Base-by-base conservation (phyloP, 2,888 invertebrate species). In the Eupeodes luniger region DNA sequence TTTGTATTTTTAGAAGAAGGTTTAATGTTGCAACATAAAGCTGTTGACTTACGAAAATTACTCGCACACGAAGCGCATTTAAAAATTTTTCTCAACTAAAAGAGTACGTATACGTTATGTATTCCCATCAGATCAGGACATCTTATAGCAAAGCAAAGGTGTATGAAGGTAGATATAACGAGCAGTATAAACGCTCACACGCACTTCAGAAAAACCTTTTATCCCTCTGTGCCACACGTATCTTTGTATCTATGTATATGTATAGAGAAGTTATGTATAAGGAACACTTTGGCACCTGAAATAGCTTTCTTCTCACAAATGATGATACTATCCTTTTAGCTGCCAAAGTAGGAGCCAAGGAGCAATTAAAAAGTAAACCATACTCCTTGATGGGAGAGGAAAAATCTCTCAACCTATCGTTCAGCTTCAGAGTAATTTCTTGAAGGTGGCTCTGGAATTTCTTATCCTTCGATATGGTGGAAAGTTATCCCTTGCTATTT, bases 11-110 rank as follows among this genome's bases (percentile, higher is more conserved):
- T 61, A 74, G 40, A 78, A 64, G 53, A 72, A 72, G 59, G 72
- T 72, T 85, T 85, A 77, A 88, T 85, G 81, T 57, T 72, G 85
- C 83, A 85, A 55, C 81, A 88, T 85, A 88, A 85, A 85, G 75
- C 67, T 70, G 85, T 78, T 88, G 78, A 80, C 70, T 78, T 85
- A 85, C 74, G 78, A 85, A 88, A 88, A 88, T 88, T 85, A 59
- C 85, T 81, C 69, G 81, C 78, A 81, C 85, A 85, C 85, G 81
- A 72, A 85, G 67, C 74, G 53, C 81, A 85, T 74, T 88, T 75
- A 88, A 85, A 84, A 84, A 77, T 70, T 77, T 87, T 55, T 40
- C 16, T 67, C 27, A 27, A 27, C 27, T 27, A 27, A 27, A 27
- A 27, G 19, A 72, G 55, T 53, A 44, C 47, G 49, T 67, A 27